Conservation (phyloP, 2,113 vertebrate species). For the Sminthopsis crassicaudata region DNA sequence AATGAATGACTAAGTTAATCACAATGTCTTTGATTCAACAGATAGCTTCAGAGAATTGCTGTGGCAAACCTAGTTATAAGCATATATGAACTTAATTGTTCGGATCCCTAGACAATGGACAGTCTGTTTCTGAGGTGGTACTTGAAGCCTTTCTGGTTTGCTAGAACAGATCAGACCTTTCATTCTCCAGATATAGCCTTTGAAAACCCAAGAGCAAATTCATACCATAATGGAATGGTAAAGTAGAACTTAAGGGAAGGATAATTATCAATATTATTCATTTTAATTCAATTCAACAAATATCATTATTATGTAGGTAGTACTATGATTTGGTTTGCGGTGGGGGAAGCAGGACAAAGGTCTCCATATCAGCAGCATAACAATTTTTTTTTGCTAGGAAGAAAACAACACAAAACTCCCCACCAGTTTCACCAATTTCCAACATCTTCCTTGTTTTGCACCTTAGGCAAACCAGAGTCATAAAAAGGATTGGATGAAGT, state of each 20-base stretch:
- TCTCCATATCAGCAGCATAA: not conserved
- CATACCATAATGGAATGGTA: not conserved
- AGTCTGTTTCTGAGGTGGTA: not conserved
- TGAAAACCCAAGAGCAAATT: not conserved
- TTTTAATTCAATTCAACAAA: not conserved
- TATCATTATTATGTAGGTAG: not conserved
- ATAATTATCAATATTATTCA: not conserved
- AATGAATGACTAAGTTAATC: not conserved
- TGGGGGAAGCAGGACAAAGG: not conserved
- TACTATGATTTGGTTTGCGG: not conserved
- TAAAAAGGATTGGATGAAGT: not conserved
- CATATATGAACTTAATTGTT: not conserved
- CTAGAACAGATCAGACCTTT: not conserved
- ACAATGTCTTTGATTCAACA: not conserved
- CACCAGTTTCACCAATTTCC: not conserved
- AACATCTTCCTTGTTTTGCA: not conserved
- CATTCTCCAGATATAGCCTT: not conserved
- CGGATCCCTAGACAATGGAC: not conserved
- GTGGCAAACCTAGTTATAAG: not conserved
- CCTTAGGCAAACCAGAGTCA: not conserved
- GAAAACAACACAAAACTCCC: not conserved
- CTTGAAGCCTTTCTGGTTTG: not conserved
- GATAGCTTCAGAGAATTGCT: not conserved
- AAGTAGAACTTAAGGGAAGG: not conserved
- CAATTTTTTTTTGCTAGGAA: not conserved